Conservation (phyloP, 2,888 invertebrate species). For the Orthosia incerta region DNA sequence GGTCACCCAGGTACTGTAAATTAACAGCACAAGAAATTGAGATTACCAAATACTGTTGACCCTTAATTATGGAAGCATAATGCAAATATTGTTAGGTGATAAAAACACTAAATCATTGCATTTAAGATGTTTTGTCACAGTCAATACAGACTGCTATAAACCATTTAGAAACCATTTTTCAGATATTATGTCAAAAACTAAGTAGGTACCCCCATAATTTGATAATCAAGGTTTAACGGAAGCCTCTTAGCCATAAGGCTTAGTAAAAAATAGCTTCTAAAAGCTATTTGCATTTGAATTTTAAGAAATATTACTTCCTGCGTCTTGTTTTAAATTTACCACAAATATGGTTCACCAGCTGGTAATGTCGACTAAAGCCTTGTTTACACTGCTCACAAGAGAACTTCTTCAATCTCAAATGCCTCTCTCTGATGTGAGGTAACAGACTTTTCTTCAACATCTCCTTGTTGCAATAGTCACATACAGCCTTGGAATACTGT, state of each 20-base stretch:
- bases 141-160: too few relatives aligned
- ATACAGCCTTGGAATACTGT: constrained; percentile 79
- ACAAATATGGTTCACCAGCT: constrained; percentile 77
- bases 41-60: neutral
- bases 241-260: neutral
- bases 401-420: constrained; percentile 78
- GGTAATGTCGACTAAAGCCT: constrained; percentile 78
- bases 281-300: neutral
- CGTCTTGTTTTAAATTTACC: constrained; percentile 63
- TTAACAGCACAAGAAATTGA: neutral
- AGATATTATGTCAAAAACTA: too few relatives aligned
- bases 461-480: constrained; percentile 84
- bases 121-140: too few relatives aligned
- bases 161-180: too few relatives aligned
- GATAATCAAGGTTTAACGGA: neutral
- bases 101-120: too few relatives aligned
- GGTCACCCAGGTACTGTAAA: too few relatives aligned
- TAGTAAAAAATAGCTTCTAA: too few relatives aligned
- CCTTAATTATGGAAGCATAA: too few relatives aligned
- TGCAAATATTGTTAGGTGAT: too few relatives aligned
- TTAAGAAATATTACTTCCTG: constrained; percentile 23
- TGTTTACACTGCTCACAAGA: constrained; percentile 73
- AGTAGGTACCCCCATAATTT: neutral
- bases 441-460: constrained; percentile 84
- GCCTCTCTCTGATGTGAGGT: constrained; percentile 80